Percentiles rank a stretch among this genome's conserved stretches.
These are phyloP conservation scores for Rhea americana DNA, from an alignment of 2,113 vertebrate genomes.

Conservation along the genomic window DNA sequence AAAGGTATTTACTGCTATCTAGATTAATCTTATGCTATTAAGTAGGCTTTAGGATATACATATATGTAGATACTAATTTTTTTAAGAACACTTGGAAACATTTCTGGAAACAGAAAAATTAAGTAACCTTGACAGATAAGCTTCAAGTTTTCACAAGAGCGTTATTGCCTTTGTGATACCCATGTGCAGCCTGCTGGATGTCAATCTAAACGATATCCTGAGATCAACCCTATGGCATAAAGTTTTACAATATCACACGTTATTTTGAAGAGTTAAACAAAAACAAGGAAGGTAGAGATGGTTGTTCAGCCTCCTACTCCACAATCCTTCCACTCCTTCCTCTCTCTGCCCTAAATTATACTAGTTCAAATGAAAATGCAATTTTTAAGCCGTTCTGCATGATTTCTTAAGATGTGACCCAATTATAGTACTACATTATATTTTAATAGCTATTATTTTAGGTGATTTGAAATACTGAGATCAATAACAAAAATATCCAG, in stretches of 20 bases:
- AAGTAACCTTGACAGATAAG: neutral
- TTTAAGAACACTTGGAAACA: neutral
- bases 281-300: accelerated
- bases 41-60: neutral
- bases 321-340: neutral
- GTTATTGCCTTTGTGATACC: neutral
- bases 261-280: neutral
- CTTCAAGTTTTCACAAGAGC: neutral
- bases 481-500: neutral
- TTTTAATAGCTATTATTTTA: neutral
- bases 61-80: neutral
- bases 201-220: neutral
- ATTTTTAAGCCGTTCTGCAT: neutral
- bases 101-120: neutral
- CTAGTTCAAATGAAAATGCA: neutral
- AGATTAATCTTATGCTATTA: neutral
- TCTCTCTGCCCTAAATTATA: accelerated
- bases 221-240: neutral
- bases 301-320: neutral
- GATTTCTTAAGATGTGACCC: neutral
- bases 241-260: neutral
- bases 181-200: neutral
- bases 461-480: neutral
- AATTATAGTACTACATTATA: neutral
- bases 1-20: neutral